phyloP scores from a whole-genome alignment of 2,888 invertebrate genomes.

The Aspidiotus destructor region DNA sequence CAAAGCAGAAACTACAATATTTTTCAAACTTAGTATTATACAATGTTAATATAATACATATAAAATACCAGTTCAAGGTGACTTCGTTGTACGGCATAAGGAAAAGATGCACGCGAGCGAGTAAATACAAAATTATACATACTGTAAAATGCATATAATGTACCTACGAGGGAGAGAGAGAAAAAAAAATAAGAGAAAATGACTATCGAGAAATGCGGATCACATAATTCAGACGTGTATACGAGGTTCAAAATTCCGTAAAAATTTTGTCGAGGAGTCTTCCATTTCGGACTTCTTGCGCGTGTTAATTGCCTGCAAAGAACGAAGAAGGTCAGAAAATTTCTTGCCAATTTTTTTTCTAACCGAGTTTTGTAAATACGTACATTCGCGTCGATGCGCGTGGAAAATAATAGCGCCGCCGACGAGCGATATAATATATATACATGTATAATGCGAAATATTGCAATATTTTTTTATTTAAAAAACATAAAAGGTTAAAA shows the following conservation, averaged over 20 bases:
- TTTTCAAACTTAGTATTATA: no score
- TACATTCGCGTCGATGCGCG: not conserved
- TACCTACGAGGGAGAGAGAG: not conserved
- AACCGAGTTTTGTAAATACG: not conserved
- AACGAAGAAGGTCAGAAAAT: constrained; percentile 3
- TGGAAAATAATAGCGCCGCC: constrained; percentile 1
- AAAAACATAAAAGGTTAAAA: constrained; percentile 4
- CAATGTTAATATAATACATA: no score
- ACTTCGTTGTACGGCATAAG: no score
- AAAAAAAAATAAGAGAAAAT: not conserved
- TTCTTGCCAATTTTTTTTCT: constrained; percentile 6
- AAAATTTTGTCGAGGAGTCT: constrained; percentile 8
- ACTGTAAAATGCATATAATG: not conserved
- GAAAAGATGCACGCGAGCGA: not conserved
- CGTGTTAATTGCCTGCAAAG: constrained; percentile 12
- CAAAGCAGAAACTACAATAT: no score
- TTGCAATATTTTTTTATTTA: not conserved
- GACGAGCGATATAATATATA: not conserved
- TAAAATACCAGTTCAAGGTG: no score
- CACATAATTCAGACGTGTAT: not conserved
- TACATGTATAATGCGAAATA: not conserved
- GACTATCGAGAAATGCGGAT: not conserved
- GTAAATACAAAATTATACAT: not conserved
- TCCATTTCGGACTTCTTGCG: constrained; percentile 8
- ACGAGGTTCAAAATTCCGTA: not conserved